Conservation (phyloP, 2,888 invertebrate genomes). For the Scaeva pyrastri region DNA sequence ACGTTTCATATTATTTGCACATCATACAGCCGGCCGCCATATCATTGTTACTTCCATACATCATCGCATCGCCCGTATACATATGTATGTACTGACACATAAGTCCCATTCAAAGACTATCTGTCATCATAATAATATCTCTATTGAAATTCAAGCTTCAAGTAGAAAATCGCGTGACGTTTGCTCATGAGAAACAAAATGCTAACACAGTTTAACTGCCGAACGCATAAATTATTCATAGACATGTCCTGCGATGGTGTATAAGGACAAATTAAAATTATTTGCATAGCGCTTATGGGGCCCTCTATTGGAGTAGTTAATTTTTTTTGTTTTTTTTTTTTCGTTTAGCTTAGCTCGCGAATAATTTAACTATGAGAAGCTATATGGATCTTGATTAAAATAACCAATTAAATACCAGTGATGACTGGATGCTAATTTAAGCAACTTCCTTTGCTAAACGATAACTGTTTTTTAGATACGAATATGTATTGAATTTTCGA, state of each 20-base stretch:
- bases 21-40: neutral
- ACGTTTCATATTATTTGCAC: conserved; percentile 15
- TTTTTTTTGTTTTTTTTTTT: neutral
- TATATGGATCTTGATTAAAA: neutral
- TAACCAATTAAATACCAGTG: neutral
- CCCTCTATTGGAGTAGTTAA: neutral
- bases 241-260: conserved; percentile 48
- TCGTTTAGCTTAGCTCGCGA: neutral
- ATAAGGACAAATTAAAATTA: conserved; percentile 53
- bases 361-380: neutral
- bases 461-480: too few species aligned
- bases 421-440: neutral
- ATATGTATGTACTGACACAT: too few species aligned
- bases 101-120: conserved; percentile 6
- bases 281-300: conserved; percentile 26
- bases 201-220: conserved; percentile 22
- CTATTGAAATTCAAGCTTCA: conserved; percentile 25
- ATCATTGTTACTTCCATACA: neutral
- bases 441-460: too few species aligned
- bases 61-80: neutral
- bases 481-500: too few species aligned
- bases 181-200: conserved; percentile 40
- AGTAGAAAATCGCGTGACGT: conserved; percentile 53
- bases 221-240: conserved; percentile 45
- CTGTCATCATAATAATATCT: conserved; percentile 13